phyloP scores from a whole-genome alignment of 2,797 vertebrate species.

The Pogonophryne albipinna region DNA sequence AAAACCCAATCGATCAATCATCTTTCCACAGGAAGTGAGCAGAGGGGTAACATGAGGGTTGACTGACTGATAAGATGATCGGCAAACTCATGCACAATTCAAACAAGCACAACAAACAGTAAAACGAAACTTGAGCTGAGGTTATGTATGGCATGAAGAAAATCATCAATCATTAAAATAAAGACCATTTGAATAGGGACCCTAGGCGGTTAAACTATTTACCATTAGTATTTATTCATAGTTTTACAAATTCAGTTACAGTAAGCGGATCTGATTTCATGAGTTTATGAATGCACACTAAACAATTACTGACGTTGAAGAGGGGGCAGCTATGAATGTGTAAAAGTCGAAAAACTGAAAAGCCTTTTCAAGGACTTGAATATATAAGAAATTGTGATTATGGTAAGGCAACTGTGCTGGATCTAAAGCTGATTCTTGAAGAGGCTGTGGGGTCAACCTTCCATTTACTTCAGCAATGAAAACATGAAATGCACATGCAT shows the following conservation, averaged over 20 bases:
- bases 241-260: constrained; percentile 22
- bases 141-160: constrained; percentile 36
- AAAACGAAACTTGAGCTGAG: constrained; percentile 11
- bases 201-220: constrained; percentile 21
- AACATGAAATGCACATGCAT: neutral
- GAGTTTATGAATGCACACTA: constrained; percentile 10
- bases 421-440: constrained; percentile 17
- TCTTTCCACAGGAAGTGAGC: constrained; percentile 61
- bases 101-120: constrained; percentile 42
- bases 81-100: constrained; percentile 30
- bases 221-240: constrained; percentile 16
- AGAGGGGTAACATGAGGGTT: constrained; percentile 12
- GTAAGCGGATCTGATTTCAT: constrained; percentile 8
- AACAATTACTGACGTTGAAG: neutral
- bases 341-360: neutral
- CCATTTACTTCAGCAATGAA: constrained; percentile 11
- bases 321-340: constrained; percentile 4
- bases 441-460: constrained; percentile 1
- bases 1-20: constrained; percentile 48
- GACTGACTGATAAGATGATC: constrained; percentile 34
- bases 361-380: constrained; percentile 5
- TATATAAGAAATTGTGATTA: neutral
- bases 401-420: neutral
- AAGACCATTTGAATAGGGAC: constrained; percentile 28
- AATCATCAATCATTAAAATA: constrained; percentile 42